phyloP scores from a whole-genome alignment of 2,888 invertebrate genomes.

The Microchrysa polita region DNA sequence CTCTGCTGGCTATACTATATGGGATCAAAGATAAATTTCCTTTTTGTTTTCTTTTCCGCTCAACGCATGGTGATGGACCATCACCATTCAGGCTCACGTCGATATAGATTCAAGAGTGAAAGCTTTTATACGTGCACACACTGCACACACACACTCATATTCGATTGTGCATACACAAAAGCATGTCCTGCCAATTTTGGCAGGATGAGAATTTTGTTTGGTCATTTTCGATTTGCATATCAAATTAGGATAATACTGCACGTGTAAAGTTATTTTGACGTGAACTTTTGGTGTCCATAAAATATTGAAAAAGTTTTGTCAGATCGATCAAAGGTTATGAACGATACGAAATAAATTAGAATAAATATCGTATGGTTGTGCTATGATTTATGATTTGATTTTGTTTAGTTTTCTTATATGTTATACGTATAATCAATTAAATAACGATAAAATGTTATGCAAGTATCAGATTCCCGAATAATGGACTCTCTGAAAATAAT shows the following conservation, averaged over 20 bases:
- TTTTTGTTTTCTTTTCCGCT: neutral
- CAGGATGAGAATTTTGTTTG: conserved; percentile 6
- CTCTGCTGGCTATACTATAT: neutral
- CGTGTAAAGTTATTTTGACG: neutral
- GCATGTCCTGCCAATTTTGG: conserved; percentile 8
- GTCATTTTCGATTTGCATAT: conserved; percentile 35
- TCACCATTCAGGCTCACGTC: too few relatives aligned
- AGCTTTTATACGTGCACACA: too few relatives aligned
- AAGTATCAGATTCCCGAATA: too few relatives aligned
- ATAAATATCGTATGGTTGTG: neutral
- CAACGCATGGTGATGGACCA: too few relatives aligned
- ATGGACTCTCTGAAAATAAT: too few relatives aligned
- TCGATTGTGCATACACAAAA: too few relatives aligned
- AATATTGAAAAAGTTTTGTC: neutral
- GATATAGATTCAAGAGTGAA: too few relatives aligned
- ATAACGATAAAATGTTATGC: too few relatives aligned
- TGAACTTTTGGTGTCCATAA: neutral
- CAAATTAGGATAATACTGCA: conserved; percentile 9
- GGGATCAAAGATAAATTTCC: conserved; percentile 35
- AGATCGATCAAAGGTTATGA: neutral
- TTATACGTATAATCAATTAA: too few relatives aligned
- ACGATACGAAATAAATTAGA: neutral
- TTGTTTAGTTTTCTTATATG: too few relatives aligned
- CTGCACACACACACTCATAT: too few relatives aligned
- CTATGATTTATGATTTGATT: too few relatives aligned